Evolutionary conservation across 2,888 invertebrate species (phyloP).

Genomic region (Camptogramma bilineatum): DNA sequence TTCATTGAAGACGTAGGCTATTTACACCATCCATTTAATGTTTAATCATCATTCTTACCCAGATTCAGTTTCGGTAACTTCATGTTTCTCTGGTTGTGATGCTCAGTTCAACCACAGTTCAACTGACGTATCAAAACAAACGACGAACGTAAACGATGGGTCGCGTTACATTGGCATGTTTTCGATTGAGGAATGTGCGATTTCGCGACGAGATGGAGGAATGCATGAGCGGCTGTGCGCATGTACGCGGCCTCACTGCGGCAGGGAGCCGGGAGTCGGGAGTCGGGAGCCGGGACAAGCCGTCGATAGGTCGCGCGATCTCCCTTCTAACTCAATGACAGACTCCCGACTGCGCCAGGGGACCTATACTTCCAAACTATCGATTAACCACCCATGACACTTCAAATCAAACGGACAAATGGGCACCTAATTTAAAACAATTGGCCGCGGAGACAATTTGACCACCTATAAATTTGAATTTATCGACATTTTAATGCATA

Average conservation of each 20-base stretch:
- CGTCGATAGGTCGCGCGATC: slow-evolving; percentile 36
- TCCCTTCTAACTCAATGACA: slow-evolving; percentile 29
- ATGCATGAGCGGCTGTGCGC: slow-evolving; percentile 66
- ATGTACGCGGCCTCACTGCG: slow-evolving; percentile 59
- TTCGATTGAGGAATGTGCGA: slow-evolving; percentile 36
- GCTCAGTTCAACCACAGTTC: slow-evolving; percentile 47
- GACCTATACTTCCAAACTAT: slow-evolving; percentile 51
- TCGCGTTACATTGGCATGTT: slow-evolving; percentile 45
- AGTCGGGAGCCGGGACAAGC: slow-evolving; percentile 36
- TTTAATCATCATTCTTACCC: slow-evolving; percentile 54
- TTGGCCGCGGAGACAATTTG: slow-evolving; percentile 63
- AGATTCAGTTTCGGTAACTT: slow-evolving; percentile 74
- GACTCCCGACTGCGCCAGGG: slow-evolving; percentile 35
- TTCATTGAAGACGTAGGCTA: not conserved
- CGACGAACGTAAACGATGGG: slow-evolving; percentile 46
- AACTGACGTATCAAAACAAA: slow-evolving; percentile 55
- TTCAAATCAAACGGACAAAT: slow-evolving; percentile 73
- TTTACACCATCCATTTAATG: slow-evolving; percentile 1
- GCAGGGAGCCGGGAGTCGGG: slow-evolving; percentile 40
- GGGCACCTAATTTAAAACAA: slow-evolving; percentile 75
- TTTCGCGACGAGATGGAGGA: slow-evolving; percentile 37
- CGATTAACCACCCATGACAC: slow-evolving; percentile 63
- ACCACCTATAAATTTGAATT: slow-evolving; percentile 55
- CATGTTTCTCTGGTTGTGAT: slow-evolving; percentile 58
- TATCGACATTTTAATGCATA: slow-evolving; percentile 48